A percentile compares a stretch with the other conserved stretches of the same genome.
Evolutionary conservation across 2,888 invertebrate genomes (phyloP).

Genomic region (Deladenus siricidicola): DNA sequence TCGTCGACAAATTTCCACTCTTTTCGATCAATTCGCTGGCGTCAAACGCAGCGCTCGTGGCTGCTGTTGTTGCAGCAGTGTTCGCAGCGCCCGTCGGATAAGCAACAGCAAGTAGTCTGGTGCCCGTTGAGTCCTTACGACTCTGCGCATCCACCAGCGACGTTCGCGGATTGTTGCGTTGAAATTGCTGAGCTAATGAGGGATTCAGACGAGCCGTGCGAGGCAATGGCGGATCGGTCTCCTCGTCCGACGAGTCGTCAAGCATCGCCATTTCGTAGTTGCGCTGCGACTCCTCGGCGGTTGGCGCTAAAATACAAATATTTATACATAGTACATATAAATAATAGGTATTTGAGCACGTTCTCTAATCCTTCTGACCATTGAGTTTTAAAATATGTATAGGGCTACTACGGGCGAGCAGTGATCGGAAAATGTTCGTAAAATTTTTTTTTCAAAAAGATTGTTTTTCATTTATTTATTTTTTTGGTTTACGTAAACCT

Average conservation of each 20-base stretch:
- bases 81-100: background rate
- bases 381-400: too few species aligned
- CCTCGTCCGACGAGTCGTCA: slow-evolving; percentile 9
- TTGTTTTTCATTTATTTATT: too few species aligned
- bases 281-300: background rate
- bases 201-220: background rate
- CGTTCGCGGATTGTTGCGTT: background rate
- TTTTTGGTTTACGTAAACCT: too few species aligned
- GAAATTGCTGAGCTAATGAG: background rate
- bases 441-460: too few species aligned
- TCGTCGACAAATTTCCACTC: background rate
- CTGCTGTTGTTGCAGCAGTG: background rate
- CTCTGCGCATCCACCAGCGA: background rate
- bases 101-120: too few species aligned
- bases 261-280: slow-evolving; percentile 5
- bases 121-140: background rate
- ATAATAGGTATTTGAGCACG: too few species aligned
- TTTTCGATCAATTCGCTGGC: background rate
- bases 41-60: background rate
- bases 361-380: too few species aligned
- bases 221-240: slow-evolving; percentile 2
- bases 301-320: background rate
- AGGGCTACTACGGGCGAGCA: too few species aligned
- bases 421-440: background rate
- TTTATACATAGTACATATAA: too few species aligned